phyloP scores from a whole-genome alignment of 2,113 vertebrate species.

The Cheilinus undulatus region DNA sequence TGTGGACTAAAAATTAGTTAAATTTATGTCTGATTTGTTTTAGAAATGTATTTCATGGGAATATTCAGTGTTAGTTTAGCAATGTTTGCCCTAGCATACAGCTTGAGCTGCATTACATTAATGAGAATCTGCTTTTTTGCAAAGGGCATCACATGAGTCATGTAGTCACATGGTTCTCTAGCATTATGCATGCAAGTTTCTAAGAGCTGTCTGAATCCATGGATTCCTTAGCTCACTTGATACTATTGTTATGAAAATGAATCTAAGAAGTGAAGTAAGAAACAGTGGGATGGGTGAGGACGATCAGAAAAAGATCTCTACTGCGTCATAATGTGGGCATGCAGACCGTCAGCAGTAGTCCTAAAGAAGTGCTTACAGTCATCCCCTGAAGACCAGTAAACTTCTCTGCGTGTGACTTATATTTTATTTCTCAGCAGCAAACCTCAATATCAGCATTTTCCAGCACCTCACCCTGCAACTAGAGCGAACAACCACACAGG shows the following conservation, averaged over 20 bases:
- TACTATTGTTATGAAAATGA: background rate
- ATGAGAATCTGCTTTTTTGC: no score
- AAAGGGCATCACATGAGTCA: no score
- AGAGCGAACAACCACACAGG: slow-evolving; percentile 15
- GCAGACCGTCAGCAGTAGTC: slow-evolving; percentile 5
- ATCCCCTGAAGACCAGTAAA: slow-evolving; percentile 39
- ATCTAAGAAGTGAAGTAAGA: no score
- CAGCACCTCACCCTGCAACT: slow-evolving; percentile 26
- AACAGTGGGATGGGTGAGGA: no score
- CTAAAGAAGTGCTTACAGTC: slow-evolving; percentile 8
- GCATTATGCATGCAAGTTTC: no score
- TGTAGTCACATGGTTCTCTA: no score
- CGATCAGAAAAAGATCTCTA: background rate
- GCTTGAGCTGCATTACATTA: no score
- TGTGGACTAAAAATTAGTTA: no score
- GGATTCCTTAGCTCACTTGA: background rate
- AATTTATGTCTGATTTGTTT: background rate
- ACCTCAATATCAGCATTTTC: slow-evolving; percentile 39
- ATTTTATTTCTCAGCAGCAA: slow-evolving; percentile 42
- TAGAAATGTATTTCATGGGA: no score
- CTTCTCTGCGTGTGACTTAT: slow-evolving; percentile 41
- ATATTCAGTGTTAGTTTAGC: no score
- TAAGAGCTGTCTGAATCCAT: background rate
- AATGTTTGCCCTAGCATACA: no score
- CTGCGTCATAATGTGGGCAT: slow-evolving; percentile 6